Base-by-base conservation (phyloP, 2,888 invertebrate species). In the Cephus rjabovi region DNA sequence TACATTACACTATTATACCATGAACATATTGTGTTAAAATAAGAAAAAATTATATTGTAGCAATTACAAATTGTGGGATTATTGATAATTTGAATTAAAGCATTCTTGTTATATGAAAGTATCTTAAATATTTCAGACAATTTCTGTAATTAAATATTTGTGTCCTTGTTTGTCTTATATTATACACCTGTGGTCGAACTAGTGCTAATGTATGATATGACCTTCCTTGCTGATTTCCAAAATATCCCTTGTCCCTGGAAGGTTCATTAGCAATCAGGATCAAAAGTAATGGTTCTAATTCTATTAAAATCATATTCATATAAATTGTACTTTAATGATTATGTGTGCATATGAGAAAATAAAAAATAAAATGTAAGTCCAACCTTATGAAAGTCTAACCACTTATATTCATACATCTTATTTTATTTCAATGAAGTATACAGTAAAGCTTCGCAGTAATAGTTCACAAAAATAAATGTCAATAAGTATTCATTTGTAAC, bases 171-270 rank as follows among this genome's bases (percentile, higher is more conserved):
- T 34, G 71, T 71, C 23, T 74, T 23, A 35, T n/a, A 74, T 30
- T 23, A 37, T 70, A 35, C 37, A 68, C 33, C n/a, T 31, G n/a
- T 78, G 75, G 78, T 79, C 79, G 83, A 34, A 81, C 82, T 81
- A 85, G 77, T 40, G 82, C 77, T 80, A 84, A 81, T 73, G 86
- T 87, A 82, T 87, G 86, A 83, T 84, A 87, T 80, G 78, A 78
- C 79, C 83, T 83, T 84, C 79, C 81, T 40, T 81, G 82, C 68
- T 85, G 84, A 83, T 79, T 83, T 79, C 86, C 85, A 78, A 82
- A 82, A 81, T 80, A 76, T 79, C 77, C 78, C 80, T 80, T 80
- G 75, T 82, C 82, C 85, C 87, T 87, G 86, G 81, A 87, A 87
- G 79, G 76, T 84, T 79, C 23, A 56, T 56, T 23, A 56, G 23